A percentile compares a stretch with the other conserved stretches of the same genome.
Evolutionary conservation across 2,113 vertebrate species (phyloP).

Genomic region (Alaudala cheleensis): DNA sequence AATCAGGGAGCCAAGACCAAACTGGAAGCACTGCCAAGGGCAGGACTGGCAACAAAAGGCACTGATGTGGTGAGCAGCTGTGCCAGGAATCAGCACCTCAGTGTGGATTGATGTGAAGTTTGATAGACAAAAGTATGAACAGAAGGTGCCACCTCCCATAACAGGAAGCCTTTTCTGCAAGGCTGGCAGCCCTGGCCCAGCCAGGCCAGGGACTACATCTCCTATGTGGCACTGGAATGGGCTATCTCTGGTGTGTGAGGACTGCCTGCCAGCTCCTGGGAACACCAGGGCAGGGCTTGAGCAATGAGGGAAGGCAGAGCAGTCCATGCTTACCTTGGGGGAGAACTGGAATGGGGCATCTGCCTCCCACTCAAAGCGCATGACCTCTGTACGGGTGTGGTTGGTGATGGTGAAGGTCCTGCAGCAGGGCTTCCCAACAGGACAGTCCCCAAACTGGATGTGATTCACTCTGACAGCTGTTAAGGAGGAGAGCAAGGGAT

Average conservation of each 20-base stretch:
- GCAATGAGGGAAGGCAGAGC: neutral
- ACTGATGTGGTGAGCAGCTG: neutral
- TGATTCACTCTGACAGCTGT: conserved; percentile 70
- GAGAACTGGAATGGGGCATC: conserved; percentile 73
- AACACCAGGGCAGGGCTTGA: neutral
- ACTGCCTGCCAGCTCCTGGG: neutral
- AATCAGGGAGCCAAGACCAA: neutral
- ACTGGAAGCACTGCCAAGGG: neutral
- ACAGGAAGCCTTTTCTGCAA: neutral
- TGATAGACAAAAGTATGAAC: neutral
- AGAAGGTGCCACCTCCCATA: neutral
- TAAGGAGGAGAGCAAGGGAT: neutral
- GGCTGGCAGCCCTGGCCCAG: neutral
- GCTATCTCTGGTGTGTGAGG: rapidly evolving
- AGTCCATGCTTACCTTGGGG: conserved; percentile 71
- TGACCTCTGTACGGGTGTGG: conserved; percentile 68
- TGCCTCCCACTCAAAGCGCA: conserved; percentile 86
- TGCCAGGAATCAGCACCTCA: neutral
- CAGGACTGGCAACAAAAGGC: neutral
- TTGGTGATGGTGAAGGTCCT: conserved; percentile 85
- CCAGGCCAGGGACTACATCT: neutral
- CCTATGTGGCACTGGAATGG: rapidly evolving
- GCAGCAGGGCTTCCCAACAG: conserved; percentile 67
- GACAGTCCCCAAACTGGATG: conserved; percentile 85
- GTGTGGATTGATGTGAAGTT: neutral